These are phyloP conservation scores for Eristalinus sepulchralis DNA, from an alignment of 2,888 invertebrate genomes.

Conservation along the genomic window DNA sequence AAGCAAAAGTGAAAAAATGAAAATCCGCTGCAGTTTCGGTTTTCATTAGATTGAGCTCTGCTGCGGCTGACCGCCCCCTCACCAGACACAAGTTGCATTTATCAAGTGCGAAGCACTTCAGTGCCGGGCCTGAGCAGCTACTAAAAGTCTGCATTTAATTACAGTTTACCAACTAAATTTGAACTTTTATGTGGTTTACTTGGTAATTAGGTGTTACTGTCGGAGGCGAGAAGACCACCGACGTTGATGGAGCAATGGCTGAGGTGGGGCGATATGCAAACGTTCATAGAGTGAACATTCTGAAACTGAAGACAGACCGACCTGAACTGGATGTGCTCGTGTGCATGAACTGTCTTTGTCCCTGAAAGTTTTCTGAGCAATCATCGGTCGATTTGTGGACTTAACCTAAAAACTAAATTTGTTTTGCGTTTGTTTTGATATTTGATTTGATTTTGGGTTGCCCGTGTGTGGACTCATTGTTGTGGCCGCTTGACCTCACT, in stretches of 20 bases:
- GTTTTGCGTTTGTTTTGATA: neutral
- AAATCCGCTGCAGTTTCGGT: conserved; percentile 18
- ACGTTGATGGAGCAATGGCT: too few species aligned
- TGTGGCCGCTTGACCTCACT: neutral
- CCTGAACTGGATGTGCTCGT: neutral
- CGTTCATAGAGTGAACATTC: neutral
- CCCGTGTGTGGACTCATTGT: neutral
- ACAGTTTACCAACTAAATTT: conserved; percentile 9
- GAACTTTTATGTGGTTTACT: conserved; percentile 10
- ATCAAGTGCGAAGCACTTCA: conserved; percentile 41
- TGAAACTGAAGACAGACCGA: neutral
- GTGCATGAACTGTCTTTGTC: neutral
- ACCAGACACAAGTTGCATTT: conserved; percentile 27
- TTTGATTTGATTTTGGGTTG: neutral
- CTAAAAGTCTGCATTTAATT: conserved; percentile 10
- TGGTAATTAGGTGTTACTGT: neutral
- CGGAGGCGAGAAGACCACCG: neutral
- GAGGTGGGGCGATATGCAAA: neutral
- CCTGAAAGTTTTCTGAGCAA: neutral
- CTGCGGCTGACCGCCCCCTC: conserved; percentile 24
- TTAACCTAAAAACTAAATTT: neutral
- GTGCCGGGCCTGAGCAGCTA: conserved; percentile 8
- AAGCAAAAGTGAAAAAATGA: neutral
- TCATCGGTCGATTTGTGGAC: neutral
- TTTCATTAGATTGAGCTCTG: conserved; percentile 28